These are phyloP conservation scores for Centropristis striata DNA, from an alignment of 2,113 vertebrate species.

Conservation along the genomic window DNA sequence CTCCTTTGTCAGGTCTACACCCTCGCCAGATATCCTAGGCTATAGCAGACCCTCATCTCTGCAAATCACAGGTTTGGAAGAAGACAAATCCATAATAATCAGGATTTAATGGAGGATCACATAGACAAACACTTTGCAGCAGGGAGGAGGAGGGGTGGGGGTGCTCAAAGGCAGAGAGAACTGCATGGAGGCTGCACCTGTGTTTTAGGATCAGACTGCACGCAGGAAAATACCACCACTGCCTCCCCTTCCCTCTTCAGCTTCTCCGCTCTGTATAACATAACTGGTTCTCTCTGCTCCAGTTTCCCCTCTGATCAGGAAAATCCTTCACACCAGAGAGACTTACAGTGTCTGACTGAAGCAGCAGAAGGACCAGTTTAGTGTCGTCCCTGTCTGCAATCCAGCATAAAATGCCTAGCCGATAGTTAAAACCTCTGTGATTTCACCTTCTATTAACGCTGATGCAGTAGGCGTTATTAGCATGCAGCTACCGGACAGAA, in stretches of 20 bases:
- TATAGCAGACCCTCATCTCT: conserved; percentile 14
- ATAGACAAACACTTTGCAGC: conserved; percentile 70
- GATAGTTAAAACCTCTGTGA: conserved; percentile 2
- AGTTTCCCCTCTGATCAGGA: conserved; percentile 53
- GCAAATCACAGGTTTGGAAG: conserved; percentile 59
- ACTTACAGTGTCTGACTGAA: conserved; percentile 23
- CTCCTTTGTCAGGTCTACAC: background rate
- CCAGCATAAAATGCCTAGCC: background rate
- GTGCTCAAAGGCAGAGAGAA: conserved; percentile 39
- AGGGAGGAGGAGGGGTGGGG: conserved; percentile 5
- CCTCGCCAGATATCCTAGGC: conserved; percentile 18
- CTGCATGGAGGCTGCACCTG: conserved; percentile 76
- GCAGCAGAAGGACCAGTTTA: conserved; percentile 15
- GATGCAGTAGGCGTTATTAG: background rate
- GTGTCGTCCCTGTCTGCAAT: background rate
- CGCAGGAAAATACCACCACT: conserved; percentile 68
- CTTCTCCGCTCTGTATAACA: conserved; percentile 41
- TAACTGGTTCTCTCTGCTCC: conserved; percentile 65
- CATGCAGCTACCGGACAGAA: conserved; percentile 6
- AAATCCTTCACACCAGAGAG: conserved; percentile 46
- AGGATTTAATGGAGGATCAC: conserved; percentile 76
- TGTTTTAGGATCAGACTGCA: conserved; percentile 79
- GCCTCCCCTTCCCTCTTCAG: conserved; percentile 26
- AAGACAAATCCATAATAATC: conserved; percentile 78
- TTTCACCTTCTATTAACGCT: conserved; percentile 11